Conservation (phyloP, 2,113 vertebrate genomes). For the Erythrolamprus reginae region DNA sequence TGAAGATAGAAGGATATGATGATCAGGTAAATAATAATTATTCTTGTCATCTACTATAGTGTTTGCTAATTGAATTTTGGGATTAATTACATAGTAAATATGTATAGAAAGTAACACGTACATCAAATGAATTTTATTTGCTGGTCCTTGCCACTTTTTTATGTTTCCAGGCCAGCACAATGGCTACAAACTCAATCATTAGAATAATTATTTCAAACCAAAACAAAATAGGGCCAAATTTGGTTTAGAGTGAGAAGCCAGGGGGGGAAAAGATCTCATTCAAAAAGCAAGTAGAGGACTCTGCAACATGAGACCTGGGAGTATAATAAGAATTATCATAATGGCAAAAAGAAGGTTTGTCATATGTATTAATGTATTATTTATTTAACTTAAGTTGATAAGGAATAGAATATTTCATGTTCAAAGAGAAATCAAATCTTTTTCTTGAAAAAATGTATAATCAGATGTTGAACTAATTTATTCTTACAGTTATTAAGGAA, state of each 20-base stretch:
- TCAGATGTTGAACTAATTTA: neutral
- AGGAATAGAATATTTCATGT: neutral
- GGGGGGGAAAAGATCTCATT: neutral
- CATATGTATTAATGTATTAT: neutral
- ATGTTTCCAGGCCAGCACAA: neutral
- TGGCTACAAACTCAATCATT: neutral
- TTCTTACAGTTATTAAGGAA: neutral
- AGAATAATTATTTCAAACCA: neutral
- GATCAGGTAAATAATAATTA: conserved; percentile 73
- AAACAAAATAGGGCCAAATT: neutral
- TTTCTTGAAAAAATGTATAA: neutral
- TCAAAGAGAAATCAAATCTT: neutral
- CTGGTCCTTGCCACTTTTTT: neutral
- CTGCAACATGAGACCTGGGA: neutral
- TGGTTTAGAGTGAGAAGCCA: neutral
- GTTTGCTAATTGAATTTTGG: neutral
- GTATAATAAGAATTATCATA: neutral
- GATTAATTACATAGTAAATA: neutral
- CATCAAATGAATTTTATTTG: neutral
- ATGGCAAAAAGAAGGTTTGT: neutral
- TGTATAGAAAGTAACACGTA: neutral
- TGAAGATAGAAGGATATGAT: conserved; percentile 88
- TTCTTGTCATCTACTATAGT: neutral
- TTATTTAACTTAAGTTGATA: neutral
- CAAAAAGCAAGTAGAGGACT: neutral